Percentiles rank a stretch among this genome's conserved stretches.
These are phyloP conservation scores for Stomatorhinus ivindoensis DNA, from an alignment of 2,113 vertebrate species.

Conservation along the genomic window DNA sequence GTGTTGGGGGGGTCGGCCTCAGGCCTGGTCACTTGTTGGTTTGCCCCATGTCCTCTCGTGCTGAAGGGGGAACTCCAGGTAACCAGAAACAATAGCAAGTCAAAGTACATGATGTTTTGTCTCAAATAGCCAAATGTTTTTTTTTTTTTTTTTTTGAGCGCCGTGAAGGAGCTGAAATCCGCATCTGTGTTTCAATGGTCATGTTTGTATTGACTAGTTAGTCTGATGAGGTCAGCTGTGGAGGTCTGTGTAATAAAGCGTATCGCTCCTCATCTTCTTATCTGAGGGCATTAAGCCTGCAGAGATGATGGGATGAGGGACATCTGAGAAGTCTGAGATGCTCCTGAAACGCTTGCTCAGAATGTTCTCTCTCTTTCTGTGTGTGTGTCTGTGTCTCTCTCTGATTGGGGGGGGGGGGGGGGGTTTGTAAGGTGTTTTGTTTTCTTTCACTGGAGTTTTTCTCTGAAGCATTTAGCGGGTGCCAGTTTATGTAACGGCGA, in stretches of 20 bases:
- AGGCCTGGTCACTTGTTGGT: not conserved
- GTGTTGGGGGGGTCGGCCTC: not conserved
- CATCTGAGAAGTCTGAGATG: not conserved
- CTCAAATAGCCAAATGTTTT: not conserved
- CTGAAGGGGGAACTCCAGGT: not conserved
- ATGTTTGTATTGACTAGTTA: not conserved
- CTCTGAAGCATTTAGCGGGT: conserved; percentile 46
- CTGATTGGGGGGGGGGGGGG: not conserved
- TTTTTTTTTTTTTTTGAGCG: not conserved
- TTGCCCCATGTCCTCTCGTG: too few relatives aligned
- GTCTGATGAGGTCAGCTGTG: not conserved
- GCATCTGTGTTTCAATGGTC: not conserved
- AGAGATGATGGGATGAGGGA: not conserved
- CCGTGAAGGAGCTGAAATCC: not conserved
- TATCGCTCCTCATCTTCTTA: not conserved
- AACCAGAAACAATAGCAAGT: not conserved
- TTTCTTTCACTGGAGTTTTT: not conserved
- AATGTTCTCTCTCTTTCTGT: too few relatives aligned
- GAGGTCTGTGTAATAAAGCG: not conserved
- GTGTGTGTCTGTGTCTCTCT: not conserved
- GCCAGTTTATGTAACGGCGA: conserved; percentile 50
- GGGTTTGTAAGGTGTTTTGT: not conserved
- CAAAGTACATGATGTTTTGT: not conserved
- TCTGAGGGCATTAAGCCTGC: not conserved
- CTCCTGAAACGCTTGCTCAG: not conserved